Conservation (phyloP, 2,797 vertebrate genomes). For the Eulemur coronatus region DNA sequence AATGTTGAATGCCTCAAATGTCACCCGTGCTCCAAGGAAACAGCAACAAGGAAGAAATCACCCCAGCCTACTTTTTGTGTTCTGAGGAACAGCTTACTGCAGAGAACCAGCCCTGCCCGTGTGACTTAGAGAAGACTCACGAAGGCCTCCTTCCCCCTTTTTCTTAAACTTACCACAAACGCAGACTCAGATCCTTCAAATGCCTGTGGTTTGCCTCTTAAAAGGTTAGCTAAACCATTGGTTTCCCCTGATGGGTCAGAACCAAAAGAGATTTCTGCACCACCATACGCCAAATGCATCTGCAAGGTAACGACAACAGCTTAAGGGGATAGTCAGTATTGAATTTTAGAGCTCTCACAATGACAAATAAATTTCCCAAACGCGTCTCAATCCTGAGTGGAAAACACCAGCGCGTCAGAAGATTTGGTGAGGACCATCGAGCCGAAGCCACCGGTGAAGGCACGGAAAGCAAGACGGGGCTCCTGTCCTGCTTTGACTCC, state of each 20-base stretch:
- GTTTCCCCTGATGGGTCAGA: neutral
- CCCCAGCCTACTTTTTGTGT: no score
- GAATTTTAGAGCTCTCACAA: neutral
- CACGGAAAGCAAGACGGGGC: fast-evolving
- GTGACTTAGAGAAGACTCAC: neutral
- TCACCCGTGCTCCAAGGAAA: neutral
- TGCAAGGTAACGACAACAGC: fast-evolving
- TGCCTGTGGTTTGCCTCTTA: neutral
- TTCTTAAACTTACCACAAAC: neutral
- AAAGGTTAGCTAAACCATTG: neutral
- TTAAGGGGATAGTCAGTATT: neutral
- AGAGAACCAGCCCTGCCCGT: no score
- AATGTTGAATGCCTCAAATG: neutral
- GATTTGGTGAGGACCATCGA: fast-evolving
- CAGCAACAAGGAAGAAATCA: neutral
- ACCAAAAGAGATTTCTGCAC: neutral
- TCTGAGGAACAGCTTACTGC: neutral
- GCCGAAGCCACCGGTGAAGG: fast-evolving
- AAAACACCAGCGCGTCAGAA: fast-evolving
- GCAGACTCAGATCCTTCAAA: neutral
- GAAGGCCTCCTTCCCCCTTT: neutral
- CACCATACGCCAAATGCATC: fast-evolving
- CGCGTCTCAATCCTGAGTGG: fast-evolving
- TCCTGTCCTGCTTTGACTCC: neutral
- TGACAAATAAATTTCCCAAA: neutral